phyloP scores from a whole-genome alignment of 2,797 vertebrate species.

The Notolabrus celidotus region DNA sequence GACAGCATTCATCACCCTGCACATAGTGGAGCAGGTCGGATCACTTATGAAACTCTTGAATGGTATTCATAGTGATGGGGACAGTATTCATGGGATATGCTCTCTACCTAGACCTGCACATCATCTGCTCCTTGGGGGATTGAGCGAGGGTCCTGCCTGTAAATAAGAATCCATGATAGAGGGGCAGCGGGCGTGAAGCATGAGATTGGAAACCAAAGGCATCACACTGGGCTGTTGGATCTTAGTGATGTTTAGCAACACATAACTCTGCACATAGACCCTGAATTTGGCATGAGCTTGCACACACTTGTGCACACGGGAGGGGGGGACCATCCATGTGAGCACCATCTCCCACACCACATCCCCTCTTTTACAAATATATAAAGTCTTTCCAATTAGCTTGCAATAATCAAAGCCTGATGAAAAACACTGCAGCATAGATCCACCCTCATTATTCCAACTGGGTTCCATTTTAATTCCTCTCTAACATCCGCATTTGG shows the following conservation, averaged over 20 bases:
- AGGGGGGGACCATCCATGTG: constrained; percentile 64
- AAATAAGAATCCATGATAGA: constrained; percentile 86
- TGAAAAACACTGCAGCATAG: constrained; percentile 45
- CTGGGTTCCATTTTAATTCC: constrained; percentile 76
- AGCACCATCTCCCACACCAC: constrained; percentile 49
- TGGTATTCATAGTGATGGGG: constrained; percentile 60
- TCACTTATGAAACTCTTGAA: constrained; percentile 63
- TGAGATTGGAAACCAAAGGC: constrained; percentile 88
- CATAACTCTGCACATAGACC: constrained; percentile 82
- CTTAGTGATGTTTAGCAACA: constrained; percentile 83
- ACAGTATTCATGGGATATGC: constrained; percentile 75
- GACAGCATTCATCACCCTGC: constrained; percentile 43
- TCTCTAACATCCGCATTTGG: constrained; percentile 63
- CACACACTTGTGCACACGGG: constrained; percentile 59
- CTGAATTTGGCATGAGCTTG: constrained; percentile 75
- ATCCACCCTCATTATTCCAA: constrained; percentile 73
- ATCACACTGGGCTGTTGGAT: constrained; percentile 82
- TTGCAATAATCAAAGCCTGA: constrained; percentile 54
- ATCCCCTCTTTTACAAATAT: constrained; percentile 54
- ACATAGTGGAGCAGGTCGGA: constrained; percentile 36
- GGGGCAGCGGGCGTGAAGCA: constrained; percentile 85
- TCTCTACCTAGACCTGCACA: constrained; percentile 75
- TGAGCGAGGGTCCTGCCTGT: constrained; percentile 78
- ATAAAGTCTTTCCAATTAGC: constrained; percentile 60
- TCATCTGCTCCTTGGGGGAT: constrained; percentile 80